Evolutionary conservation across 2,888 invertebrate species (phyloP).

Genomic region (Drosophila algonquin): DNA sequence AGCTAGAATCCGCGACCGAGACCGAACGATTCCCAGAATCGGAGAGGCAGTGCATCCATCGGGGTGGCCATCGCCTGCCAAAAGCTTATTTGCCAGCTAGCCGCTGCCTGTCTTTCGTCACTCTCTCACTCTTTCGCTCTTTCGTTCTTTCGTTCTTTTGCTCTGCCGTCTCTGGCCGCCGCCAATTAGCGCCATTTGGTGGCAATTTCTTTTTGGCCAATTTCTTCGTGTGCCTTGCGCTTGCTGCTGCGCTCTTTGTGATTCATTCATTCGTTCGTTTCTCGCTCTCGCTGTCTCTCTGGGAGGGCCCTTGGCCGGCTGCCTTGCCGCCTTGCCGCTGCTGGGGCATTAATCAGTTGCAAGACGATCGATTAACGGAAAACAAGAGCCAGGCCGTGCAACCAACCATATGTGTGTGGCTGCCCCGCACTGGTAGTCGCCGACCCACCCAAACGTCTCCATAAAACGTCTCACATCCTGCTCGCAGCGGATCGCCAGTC

Average conservation of each 20-base stretch:
- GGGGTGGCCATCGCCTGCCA: conserved; percentile 17
- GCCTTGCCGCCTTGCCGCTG: conserved; percentile 10
- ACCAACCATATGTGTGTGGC: conserved; percentile 6
- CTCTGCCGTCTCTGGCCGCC: conserved; percentile 12
- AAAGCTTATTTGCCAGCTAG: conserved; percentile 9
- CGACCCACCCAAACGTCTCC: conserved; percentile 25
- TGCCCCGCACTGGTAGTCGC: conserved; percentile 15
- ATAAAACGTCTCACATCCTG: conserved; percentile 7
- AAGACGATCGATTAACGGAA: conserved; percentile 83
- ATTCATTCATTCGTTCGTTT: conserved; percentile 17
- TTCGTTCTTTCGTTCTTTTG: conserved; percentile 4
- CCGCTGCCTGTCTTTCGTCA: not conserved
- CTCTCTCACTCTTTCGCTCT: conserved; percentile 16
- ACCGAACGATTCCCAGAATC: not conserved
- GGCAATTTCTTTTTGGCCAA: conserved; percentile 23
- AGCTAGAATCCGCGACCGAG: conserved; percentile 17
- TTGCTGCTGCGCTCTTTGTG: conserved; percentile 22
- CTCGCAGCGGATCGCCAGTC: not conserved
- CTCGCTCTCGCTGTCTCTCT: conserved; percentile 44
- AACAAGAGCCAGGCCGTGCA: conserved; percentile 66
- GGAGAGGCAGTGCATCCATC: conserved; percentile 6
- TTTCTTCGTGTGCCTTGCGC: conserved; percentile 9
- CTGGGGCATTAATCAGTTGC: conserved; percentile 82
- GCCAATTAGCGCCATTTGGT: conserved; percentile 60
- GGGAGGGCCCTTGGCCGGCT: conserved; percentile 58